These are phyloP conservation scores for Drosophila pseudotakahashii DNA, from an alignment of 2,888 invertebrate species.

Conservation along the genomic window DNA sequence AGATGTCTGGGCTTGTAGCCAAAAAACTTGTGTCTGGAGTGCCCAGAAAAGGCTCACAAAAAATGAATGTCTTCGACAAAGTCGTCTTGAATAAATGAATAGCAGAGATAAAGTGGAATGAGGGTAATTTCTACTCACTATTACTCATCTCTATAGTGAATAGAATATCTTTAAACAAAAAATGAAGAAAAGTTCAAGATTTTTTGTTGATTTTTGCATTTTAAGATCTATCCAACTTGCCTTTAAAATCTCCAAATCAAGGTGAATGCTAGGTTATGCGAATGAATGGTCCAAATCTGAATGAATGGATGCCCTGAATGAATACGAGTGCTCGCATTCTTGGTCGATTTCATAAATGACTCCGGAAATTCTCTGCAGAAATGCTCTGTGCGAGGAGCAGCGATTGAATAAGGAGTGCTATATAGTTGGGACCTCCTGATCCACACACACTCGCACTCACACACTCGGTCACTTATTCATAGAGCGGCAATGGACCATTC, in stretches of 20 bases:
- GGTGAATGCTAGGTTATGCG: constrained; percentile 20
- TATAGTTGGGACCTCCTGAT: constrained; percentile 1
- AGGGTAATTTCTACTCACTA: neutral
- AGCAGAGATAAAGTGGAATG: neutral
- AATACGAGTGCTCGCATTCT: constrained; percentile 18
- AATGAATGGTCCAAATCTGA: neutral
- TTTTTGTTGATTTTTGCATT: too few relatives aligned
- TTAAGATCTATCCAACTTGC: neutral
- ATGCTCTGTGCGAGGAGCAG: neutral
- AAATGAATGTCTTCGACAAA: constrained; percentile 20
- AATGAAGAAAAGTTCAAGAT: too few relatives aligned
- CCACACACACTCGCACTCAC: neutral
- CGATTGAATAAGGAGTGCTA: constrained; percentile 18
- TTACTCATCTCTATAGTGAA: constrained; percentile 3
- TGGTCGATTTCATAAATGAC: constrained; percentile 25
- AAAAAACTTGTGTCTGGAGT: constrained; percentile 31
- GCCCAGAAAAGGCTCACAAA: constrained; percentile 5
- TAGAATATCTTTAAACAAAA: too few relatives aligned
- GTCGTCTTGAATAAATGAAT: constrained; percentile 24
- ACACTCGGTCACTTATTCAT: constrained; percentile 25
- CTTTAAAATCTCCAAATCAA: constrained; percentile 12
- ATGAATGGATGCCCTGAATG: neutral
- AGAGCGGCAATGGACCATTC: constrained; percentile 27
- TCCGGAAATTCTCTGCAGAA: constrained; percentile 5
- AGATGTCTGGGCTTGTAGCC: constrained; percentile 38